Evolutionary conservation across 2,888 invertebrate species (phyloP).

Genomic region (Adineta ricciae): DNA sequence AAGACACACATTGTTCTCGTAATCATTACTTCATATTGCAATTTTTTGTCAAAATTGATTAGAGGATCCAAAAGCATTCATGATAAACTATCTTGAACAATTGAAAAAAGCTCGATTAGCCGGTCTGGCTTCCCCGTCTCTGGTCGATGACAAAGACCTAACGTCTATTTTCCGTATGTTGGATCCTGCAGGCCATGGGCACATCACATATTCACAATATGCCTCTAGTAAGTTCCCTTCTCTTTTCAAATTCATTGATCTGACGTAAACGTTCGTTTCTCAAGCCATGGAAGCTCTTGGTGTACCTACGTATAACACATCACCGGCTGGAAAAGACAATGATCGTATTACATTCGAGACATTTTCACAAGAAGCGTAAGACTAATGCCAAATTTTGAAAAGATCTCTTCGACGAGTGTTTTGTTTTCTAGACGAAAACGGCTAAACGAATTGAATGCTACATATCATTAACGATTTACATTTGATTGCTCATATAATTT

Average conservation of each 20-base stretch:
- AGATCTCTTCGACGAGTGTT: background rate
- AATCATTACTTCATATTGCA: too few species aligned
- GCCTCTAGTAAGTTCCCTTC: slow-evolving; percentile 40
- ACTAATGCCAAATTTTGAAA: background rate
- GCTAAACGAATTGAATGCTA: background rate
- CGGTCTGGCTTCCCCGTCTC: slow-evolving; percentile 41
- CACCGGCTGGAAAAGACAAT: slow-evolving; percentile 39
- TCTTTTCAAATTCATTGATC: background rate
- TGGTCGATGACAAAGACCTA: slow-evolving; percentile 47
- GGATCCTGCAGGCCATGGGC: slow-evolving; percentile 45
- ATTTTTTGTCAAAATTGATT: background rate
- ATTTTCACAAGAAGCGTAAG: slow-evolving; percentile 44
- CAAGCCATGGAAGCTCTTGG: slow-evolving; percentile 42
- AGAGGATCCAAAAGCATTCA: slow-evolving; percentile 44
- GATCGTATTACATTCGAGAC: slow-evolving; percentile 42
- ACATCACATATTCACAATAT: slow-evolving; percentile 43
- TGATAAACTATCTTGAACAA: slow-evolving; percentile 43
- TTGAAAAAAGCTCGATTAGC: slow-evolving; percentile 41
- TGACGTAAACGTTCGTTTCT: slow-evolving; percentile 31
- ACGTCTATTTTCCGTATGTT: slow-evolving; percentile 46
- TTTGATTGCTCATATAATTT: background rate
- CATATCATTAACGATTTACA: background rate
- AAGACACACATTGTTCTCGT: background rate
- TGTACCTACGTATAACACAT: slow-evolving; percentile 38
- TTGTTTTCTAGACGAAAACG: background rate